Evolutionary conservation across 2,888 invertebrate genomes (phyloP), one percentile per base, ranked within the genome.

Genomic region (Epirrita christyi): DNA sequence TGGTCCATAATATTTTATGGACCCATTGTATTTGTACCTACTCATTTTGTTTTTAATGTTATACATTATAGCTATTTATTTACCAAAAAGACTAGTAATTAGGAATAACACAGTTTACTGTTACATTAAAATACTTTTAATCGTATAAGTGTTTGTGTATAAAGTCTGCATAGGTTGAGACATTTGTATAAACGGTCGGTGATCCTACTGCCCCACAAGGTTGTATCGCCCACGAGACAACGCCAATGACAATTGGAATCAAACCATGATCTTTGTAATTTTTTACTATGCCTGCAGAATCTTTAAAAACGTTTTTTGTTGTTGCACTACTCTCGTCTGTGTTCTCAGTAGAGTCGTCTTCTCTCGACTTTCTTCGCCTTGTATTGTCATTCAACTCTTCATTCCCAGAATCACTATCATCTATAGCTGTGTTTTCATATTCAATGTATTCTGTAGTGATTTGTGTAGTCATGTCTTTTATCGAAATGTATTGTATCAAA

Each of bases 151-250:
- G 64, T 59, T 73, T 64, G 62, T 81, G 72, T 9, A 93, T 92
- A 66, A 92, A 93, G 64, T 90, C 85, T 43, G 91, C 71, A 63
- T 92, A 93, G 14, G 78, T 75, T 3, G 88, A 84, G 0, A 93
- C 92, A 64, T 92, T 92, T 0, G 93, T 93, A 64, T 91, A 93
- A 1, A 93, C 92, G 0, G 93, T 92, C 0, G 93, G 93, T 2
- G 92, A 89, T 4, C 92, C 92, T 52, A 69, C 76, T 43, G 80
- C 76, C 0, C 93, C 93, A 68, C 93, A 93, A 0, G 93, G 93
- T 0, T 80, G 76, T 0, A 90, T 72, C 0, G 93, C 93, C 93
- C 93, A 94, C 0, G 93, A 94, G 0, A 93, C 93, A 1, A 94
- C 73, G 28, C 94, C 94, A n/a, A 93, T 66, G 34, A 93, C 66